These are phyloP conservation scores for Malurus splendens DNA, from an alignment of 2,797 vertebrate species.

Conservation along the genomic window DNA sequence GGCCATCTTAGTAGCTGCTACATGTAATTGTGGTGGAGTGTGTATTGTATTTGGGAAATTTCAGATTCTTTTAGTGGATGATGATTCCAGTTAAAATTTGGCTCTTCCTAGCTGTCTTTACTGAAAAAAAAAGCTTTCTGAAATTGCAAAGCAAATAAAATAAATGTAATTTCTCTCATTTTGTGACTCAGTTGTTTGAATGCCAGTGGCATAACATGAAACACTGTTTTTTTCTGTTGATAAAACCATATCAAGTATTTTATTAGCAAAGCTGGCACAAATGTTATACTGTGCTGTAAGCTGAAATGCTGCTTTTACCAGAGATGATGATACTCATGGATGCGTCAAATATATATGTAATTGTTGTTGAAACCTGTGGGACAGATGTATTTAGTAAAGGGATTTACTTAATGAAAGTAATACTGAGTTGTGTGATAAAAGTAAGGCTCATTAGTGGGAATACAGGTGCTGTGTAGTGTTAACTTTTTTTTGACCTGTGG, in stretches of 20 bases:
- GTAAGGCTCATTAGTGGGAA: not conserved
- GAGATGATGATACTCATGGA: not conserved
- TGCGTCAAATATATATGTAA: fast-evolving
- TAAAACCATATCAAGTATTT: not conserved
- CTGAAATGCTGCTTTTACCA: not conserved
- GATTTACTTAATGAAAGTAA: not conserved
- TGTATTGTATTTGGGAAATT: not conserved
- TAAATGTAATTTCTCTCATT: not conserved
- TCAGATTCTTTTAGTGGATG: not conserved
- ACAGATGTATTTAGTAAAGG: not conserved
- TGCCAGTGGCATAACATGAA: not conserved
- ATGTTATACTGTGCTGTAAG: not conserved
- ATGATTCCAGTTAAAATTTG: not conserved
- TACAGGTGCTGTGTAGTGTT: not conserved
- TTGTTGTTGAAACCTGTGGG: not conserved
- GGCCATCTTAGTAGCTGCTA: not conserved
- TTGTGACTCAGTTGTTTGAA: not conserved
- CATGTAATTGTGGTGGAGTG: not conserved
- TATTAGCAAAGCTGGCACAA: not conserved
- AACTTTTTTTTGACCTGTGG: not conserved
- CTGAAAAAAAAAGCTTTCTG: not conserved
- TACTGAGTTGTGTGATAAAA: not conserved
- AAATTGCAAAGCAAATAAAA: not conserved
- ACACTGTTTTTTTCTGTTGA: not conserved
- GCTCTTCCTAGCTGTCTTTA: not conserved